These are phyloP conservation scores for Julus scandinavius DNA, from an alignment of 2,888 invertebrate genomes.

Conservation along the genomic window DNA sequence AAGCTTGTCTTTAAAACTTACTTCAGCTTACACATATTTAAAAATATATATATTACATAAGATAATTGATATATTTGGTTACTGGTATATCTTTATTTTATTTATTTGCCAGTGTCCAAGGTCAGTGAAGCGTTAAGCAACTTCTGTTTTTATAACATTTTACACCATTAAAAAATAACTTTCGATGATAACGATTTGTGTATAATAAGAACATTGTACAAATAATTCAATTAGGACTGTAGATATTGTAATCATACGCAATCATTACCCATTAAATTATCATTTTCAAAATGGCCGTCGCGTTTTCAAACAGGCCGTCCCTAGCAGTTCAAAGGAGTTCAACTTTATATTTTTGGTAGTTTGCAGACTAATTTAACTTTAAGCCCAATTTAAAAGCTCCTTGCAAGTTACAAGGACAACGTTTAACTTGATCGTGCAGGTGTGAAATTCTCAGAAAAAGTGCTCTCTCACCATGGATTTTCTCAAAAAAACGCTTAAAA, in stretches of 20 bases:
- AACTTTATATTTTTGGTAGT: neutral
- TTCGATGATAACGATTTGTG: too few relatives aligned
- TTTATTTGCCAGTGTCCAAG: too few relatives aligned
- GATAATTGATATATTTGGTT: too few relatives aligned
- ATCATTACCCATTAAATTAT: neutral
- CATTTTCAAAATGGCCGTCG: neutral
- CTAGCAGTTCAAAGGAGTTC: neutral
- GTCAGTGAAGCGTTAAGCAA: too few relatives aligned
- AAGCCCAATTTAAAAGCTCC: constrained; percentile 17
- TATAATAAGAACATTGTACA: too few relatives aligned
- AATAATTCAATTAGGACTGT: too few relatives aligned
- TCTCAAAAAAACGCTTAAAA: neutral
- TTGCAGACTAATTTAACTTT: neutral
- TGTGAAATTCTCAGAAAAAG: constrained; percentile 31
- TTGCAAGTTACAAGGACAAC: neutral
- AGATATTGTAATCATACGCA: too few relatives aligned
- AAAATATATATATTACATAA: too few relatives aligned
- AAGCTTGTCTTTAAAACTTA: neutral
- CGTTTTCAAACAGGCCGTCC: neutral
- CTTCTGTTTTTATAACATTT: neutral
- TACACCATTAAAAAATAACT: neutral
- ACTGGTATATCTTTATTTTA: too few relatives aligned
- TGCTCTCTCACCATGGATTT: neutral
- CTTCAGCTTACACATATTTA: too few relatives aligned
- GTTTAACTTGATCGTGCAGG: constrained; percentile 4